These are phyloP conservation scores for Coelopa pilipes DNA, from an alignment of 2,888 invertebrate species.

Conservation along the genomic window DNA sequence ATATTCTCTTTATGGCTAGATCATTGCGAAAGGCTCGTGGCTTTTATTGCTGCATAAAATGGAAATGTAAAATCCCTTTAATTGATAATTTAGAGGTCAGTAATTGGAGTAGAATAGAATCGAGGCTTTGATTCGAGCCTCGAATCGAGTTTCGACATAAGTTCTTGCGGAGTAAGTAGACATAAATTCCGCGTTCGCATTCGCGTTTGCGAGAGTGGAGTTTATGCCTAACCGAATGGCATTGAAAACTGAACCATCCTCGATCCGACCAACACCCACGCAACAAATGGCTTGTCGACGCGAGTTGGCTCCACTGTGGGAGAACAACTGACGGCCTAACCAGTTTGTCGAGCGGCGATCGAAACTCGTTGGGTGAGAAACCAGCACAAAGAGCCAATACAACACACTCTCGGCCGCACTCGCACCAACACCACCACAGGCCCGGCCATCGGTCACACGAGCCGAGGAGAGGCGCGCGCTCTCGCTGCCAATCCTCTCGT, in stretches of 20 bases:
- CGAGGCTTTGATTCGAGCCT: too few relatives aligned
- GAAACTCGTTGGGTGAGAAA: conserved; percentile 42
- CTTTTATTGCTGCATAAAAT: too few relatives aligned
- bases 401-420: neutral
- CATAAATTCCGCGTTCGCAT: too few relatives aligned
- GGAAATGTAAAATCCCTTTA: too few relatives aligned
- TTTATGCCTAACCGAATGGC: too few relatives aligned
- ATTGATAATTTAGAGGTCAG: too few relatives aligned
- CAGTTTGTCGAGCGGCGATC: conserved; percentile 33
- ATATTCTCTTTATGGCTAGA: too few relatives aligned
- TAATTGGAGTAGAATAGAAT: too few relatives aligned
- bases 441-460: neutral
- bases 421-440: neutral
- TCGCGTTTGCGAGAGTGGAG: too few relatives aligned
- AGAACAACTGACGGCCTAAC: conserved; percentile 30
- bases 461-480: conserved; percentile 11
- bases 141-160: too few relatives aligned
- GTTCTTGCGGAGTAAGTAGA: too few relatives aligned
- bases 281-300: conserved; percentile 46
- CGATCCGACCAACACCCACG: conserved; percentile 52
- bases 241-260: neutral
- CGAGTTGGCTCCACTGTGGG: conserved; percentile 11
- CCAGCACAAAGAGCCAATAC: neutral
- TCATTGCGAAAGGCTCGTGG: too few relatives aligned
- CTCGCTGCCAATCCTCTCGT: conserved; percentile 19